Evolutionary conservation across 2,888 invertebrate genomes (phyloP), one percentile per base, ranked within the genome.

Genomic region (Limenitis arthemis): DNA sequence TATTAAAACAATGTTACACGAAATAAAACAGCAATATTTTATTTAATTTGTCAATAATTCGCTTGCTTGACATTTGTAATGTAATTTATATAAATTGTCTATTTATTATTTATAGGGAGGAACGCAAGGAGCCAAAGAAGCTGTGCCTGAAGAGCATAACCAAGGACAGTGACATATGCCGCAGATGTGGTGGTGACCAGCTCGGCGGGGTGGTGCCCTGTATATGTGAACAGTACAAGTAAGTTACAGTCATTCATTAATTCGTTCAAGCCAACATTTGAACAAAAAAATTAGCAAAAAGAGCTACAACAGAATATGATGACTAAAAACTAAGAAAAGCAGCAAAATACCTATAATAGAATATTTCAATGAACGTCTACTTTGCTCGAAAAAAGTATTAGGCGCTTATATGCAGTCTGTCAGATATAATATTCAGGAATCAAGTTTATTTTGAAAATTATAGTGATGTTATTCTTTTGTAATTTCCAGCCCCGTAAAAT

Each of bases 171-270:
- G 70, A 75, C 60, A 74, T 70, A 56, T 85, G 85, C 61, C 62
- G 54, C 63, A 69, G 73, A 51, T 85, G 85, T 54, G 83, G 84
- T 4, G 85, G 85, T 0, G 79, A 85, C 64, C 64, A 57, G 53
- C 64, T 63, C 32, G 84, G 84, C 0, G 82, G 81, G 4, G 52
- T 67, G 42, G 65, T 84, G 34, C 83, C 85, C 40, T 85, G 85
- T 68, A 77, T 85, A 66, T 85, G 85, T 61, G 66, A 64, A 37
- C 63, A 65, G 12, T 67, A 71, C 47, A 60, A 70, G 82, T 82
- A 56, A 69, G 73, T 69, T 30, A 37, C 40, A 29, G 4, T 1
- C 4, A 40, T 8, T 11, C 5, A 2, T 29, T 37, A 5, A n/a
- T 9, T n/a, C 5, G 5, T 42, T 28, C 6, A 33, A 33, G 4